Evolutionary conservation across 2,797 vertebrate species (phyloP).

Genomic region (Percopsis omiscomaycus): DNA sequence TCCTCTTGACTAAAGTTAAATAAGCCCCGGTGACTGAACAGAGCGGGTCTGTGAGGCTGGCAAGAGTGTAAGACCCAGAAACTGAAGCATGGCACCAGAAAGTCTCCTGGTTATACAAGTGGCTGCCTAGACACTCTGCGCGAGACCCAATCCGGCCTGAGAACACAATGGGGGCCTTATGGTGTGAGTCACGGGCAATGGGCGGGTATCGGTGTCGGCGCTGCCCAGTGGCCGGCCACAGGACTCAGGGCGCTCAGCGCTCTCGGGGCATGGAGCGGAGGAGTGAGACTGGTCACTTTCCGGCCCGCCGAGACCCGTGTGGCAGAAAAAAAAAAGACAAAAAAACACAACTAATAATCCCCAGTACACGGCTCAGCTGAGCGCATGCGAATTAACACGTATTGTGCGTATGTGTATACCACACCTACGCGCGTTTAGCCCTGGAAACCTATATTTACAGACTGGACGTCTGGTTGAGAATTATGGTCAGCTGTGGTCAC

Average conservation of each 20-base stretch:
- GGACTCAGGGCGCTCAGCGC: conserved; percentile 59
- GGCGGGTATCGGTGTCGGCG: conserved; percentile 69
- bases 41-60: conserved; percentile 69
- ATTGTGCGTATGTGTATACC: conserved; percentile 1
- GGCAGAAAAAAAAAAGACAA: conserved; percentile 48
- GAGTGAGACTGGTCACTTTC: conserved; percentile 54
- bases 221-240: conserved; percentile 67
- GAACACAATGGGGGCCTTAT: conserved; percentile 79
- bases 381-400: conserved; percentile 31
- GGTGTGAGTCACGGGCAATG: conserved; percentile 67
- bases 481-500: conserved; percentile 47
- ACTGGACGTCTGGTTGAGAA: conserved; percentile 43
- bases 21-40: conserved; percentile 59
- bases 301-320: conserved; percentile 32
- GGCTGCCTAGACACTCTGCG: conserved; percentile 74
- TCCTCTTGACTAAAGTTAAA: conserved; percentile 61
- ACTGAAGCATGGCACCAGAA: conserved; percentile 75
- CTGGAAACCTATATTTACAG: conserved; percentile 23
- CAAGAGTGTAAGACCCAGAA: conserved; percentile 63
- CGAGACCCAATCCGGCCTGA: conserved; percentile 75
- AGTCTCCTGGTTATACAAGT: conserved; percentile 77
- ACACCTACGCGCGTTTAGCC: conserved; percentile 32
- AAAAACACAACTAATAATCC: conserved; percentile 27
- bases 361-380: background rate
- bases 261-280: conserved; percentile 41